Percentiles rank a stretch among this genome's conserved stretches.
These are phyloP conservation scores for Clamator glandarius DNA, from an alignment of 2,797 vertebrate species.

Conservation along the genomic window DNA sequence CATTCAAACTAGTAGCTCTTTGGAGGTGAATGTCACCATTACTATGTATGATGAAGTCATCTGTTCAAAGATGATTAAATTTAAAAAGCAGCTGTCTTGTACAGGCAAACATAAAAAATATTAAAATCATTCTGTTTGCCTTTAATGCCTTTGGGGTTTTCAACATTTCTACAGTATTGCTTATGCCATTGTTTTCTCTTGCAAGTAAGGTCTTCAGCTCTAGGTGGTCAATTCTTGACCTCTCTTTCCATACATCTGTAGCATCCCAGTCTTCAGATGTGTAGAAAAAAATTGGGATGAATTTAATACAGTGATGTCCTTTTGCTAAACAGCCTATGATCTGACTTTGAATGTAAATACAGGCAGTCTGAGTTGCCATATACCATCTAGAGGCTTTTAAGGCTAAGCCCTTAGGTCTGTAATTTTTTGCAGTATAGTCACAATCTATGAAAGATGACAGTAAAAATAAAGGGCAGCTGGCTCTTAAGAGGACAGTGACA, in stretches of 20 bases:
- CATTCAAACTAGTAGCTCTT: background rate
- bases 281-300: background rate
- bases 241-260: background rate
- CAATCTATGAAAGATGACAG: background rate
- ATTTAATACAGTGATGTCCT: background rate
- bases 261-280: background rate
- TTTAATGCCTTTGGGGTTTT: conserved; percentile 10
- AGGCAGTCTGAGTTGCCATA: background rate
- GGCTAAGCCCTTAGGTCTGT: background rate
- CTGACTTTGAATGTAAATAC: background rate
- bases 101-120: background rate
- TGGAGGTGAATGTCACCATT: conserved; percentile 18
- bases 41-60: background rate
- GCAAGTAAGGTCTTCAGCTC: background rate
- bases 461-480: background rate
- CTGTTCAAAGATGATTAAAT: conserved; percentile 8
- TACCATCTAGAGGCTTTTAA: background rate
- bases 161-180: background rate
- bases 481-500: background rate
- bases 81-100: conserved; percentile 33
- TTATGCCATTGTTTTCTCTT: conserved; percentile 20
- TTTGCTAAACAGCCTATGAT: background rate
- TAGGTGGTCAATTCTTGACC: background rate
- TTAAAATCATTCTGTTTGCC: background rate
- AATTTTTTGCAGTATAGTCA: background rate